Evolutionary conservation across 2,113 vertebrate species (phyloP).

Genomic region (Penelope pileata): DNA sequence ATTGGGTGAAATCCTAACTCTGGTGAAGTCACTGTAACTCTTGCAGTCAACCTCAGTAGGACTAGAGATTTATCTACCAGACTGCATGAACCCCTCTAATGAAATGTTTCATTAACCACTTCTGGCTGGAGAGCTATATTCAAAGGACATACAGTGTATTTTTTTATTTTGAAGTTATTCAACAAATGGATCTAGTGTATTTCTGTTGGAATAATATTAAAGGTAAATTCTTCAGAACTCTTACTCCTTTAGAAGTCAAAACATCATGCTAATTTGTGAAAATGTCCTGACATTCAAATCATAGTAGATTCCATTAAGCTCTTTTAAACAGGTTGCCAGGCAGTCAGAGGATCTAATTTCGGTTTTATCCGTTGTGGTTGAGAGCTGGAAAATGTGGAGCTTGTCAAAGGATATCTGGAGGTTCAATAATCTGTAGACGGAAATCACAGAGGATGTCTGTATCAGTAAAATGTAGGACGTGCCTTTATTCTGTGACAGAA

Average conservation of each 20-base stretch:
- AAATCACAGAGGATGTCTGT: neutral
- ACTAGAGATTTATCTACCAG: neutral
- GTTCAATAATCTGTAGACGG: neutral
- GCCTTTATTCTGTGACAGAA: neutral
- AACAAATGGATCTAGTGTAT: neutral
- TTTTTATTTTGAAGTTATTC: neutral
- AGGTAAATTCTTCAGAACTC: neutral
- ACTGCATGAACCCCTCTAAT: neutral
- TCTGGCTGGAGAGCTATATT: neutral
- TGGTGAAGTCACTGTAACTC: neutral
- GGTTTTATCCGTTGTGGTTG: neutral
- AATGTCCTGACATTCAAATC: neutral
- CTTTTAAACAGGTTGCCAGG: neutral
- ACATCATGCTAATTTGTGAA: neutral
- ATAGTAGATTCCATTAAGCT: neutral
- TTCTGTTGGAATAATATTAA: neutral
- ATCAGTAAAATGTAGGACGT: neutral
- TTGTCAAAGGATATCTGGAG: neutral
- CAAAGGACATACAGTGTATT: neutral
- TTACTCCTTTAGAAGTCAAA: neutral
- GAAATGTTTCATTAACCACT: neutral
- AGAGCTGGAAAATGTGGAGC: neutral
- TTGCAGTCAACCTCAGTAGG: neutral
- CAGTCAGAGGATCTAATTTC: constrained; percentile 13
- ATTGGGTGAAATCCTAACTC: neutral